phyloP scores from a whole-genome alignment of 2,797 vertebrate species.

The Tinamus major region DNA sequence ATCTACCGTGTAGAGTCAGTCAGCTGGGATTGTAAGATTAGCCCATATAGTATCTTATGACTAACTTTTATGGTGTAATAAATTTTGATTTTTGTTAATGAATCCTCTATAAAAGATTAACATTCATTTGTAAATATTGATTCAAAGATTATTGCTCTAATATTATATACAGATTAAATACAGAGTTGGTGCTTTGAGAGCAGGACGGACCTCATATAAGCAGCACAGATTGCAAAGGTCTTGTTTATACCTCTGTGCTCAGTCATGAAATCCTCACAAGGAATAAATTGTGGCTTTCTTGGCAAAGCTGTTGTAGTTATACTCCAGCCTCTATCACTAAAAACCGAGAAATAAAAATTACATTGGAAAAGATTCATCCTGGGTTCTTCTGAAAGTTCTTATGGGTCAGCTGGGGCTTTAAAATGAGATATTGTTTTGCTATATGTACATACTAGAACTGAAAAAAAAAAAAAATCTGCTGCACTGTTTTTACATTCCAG shows the following conservation, averaged over 20 bases:
- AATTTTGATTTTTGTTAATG: constrained; percentile 70
- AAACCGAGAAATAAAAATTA: background rate
- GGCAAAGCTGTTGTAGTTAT: background rate
- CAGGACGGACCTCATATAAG: background rate
- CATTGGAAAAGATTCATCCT: background rate
- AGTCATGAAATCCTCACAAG: background rate
- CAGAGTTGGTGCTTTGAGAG: constrained; percentile 32
- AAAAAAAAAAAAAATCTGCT: background rate
- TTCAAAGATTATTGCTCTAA: constrained; percentile 43
- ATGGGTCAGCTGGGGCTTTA: background rate
- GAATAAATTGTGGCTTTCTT: background rate
- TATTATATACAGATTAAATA: constrained; percentile 50
- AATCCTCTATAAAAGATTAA: constrained; percentile 63
- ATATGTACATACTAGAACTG: background rate
- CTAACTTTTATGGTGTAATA: constrained; percentile 50
- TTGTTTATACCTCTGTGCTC: background rate
- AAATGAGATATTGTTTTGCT: background rate
- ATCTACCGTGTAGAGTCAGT: background rate
- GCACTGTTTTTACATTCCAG: background rate
- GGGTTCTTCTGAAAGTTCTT: background rate
- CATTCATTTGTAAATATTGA: constrained; percentile 72
- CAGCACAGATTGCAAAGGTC: background rate
- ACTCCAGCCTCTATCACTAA: background rate
- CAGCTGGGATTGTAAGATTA: constrained; percentile 38
- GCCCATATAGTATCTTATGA: background rate